phyloP scores from a whole-genome alignment of 2,888 invertebrate species.

The Leptinotarsa haldemani region DNA sequence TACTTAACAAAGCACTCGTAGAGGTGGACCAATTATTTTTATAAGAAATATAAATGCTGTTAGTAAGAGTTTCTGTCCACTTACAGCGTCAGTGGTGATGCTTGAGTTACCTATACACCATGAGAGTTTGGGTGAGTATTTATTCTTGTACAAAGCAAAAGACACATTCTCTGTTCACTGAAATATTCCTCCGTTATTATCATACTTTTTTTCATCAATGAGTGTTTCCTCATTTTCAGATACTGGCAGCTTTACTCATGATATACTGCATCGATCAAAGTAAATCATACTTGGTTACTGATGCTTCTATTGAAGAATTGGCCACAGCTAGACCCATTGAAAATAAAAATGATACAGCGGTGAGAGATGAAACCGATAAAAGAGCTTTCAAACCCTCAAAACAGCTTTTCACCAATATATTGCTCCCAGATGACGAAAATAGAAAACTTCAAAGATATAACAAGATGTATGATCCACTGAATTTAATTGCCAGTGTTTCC shows the following conservation, averaged over 20 bases:
- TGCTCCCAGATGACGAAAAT: background rate
- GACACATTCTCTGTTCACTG: background rate
- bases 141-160: background rate
- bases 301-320: conserved; percentile 20
- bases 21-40: conserved; percentile 28
- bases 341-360: background rate
- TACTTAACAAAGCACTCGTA: conserved; percentile 24
- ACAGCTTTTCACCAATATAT: conserved; percentile 28
- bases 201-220: background rate
- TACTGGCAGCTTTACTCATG: conserved; percentile 10
- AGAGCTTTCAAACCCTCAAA: conserved; percentile 38
- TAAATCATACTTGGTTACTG: conserved; percentile 7
- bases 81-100: conserved; percentile 34
- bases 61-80: conserved; percentile 11
- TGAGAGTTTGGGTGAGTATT: conserved; percentile 42
- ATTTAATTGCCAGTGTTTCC: background rate
- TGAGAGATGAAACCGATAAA: background rate
- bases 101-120: conserved; percentile 30
- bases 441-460: background rate
- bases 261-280: background rate
- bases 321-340: conserved; percentile 31
- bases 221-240: conserved; percentile 27
- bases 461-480: background rate
- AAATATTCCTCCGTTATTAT: background rate
- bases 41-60: conserved; percentile 38